A percentile compares a stretch with the other conserved stretches of the same genome.
phyloP scores from a whole-genome alignment of 2,888 invertebrate genomes.

The Nezara viridula region DNA sequence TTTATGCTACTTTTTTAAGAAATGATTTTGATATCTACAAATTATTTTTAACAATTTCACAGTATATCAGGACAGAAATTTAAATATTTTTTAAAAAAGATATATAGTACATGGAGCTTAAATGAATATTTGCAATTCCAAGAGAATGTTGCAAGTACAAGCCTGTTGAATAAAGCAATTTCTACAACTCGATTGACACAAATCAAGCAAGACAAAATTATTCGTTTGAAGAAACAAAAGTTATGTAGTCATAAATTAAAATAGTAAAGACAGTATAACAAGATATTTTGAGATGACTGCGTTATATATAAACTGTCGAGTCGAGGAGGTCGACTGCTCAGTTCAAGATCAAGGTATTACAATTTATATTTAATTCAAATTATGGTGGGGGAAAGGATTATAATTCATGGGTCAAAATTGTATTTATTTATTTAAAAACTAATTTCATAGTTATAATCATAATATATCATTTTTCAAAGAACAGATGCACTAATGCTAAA shows the following conservation, averaged over 20 bases:
- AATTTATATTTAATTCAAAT: neutral
- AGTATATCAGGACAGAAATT: no score
- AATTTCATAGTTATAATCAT: neutral
- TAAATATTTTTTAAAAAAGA: no score
- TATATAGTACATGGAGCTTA: no score
- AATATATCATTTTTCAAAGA: neutral
- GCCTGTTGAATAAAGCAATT: slow-evolving; percentile 10
- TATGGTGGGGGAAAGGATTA: neutral
- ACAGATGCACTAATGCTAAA: neutral
- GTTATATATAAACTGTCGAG: neutral
- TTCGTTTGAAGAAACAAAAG: neutral
- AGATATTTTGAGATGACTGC: neutral
- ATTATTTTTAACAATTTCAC: no score
- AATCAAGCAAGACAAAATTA: neutral
- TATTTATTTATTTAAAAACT: neutral
- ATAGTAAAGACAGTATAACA: neutral
- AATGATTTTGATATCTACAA: no score
- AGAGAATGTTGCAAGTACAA: no score
- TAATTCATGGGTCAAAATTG: neutral
- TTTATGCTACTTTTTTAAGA: no score
- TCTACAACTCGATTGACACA: neutral
- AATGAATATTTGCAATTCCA: no score
- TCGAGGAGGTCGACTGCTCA: neutral
- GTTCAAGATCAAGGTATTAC: neutral
- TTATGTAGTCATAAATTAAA: neutral